These are phyloP conservation scores for Drosophila suzukii DNA, from an alignment of 1,140 invertebrate species.

Conservation along the genomic window DNA sequence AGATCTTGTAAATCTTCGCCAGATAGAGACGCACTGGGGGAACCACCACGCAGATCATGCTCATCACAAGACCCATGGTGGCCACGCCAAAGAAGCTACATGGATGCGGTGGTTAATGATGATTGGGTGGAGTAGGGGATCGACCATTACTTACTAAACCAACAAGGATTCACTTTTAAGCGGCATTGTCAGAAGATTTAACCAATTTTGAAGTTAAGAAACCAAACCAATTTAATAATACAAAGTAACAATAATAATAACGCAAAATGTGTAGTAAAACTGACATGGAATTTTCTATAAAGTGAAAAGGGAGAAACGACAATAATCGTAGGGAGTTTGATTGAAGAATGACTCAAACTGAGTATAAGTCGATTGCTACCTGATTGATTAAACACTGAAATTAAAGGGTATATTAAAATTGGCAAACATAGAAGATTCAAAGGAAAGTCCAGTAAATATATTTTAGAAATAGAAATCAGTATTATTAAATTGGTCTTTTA, in stretches of 20 bases:
- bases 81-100: constrained; percentile 3
- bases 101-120: background rate
- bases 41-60: background rate
- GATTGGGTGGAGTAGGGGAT: background rate
- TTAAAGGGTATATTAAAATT: background rate
- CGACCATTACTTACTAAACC: constrained; percentile 18
- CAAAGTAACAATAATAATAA: background rate
- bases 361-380: background rate
- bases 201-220: background rate
- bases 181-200: background rate
- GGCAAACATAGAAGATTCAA: no score
- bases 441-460: no score
- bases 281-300: background rate
- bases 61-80: background rate
- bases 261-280: no score
- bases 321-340: background rate
- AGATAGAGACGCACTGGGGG: background rate
- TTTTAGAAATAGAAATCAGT: no score
- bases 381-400: constrained; percentile 12
- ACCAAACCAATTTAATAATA: background rate
- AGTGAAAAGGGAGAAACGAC: background rate
- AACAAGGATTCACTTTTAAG: background rate
- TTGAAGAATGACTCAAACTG: background rate
- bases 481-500: no score
- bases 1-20: background rate